phyloP scores from a whole-genome alignment of 2,113 vertebrate species.

The Phodopus roborovskii region DNA sequence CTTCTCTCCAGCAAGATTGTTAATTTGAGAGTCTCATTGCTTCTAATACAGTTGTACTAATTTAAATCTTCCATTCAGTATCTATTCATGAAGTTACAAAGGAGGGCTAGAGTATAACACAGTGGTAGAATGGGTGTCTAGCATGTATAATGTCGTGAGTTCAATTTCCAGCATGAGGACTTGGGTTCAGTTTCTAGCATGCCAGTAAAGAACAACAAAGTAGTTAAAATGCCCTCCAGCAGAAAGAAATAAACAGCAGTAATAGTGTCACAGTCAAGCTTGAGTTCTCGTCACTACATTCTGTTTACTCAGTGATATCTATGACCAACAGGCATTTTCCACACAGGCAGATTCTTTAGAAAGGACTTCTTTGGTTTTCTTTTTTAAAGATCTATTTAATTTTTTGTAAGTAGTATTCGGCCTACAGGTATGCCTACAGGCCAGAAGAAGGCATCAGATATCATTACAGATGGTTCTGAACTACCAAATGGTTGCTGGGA shows the following conservation, averaged over 20 bases:
- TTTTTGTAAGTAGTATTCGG: too few relatives aligned
- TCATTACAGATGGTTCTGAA: too few relatives aligned
- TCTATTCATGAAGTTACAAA: not conserved
- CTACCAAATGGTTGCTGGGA: too few relatives aligned
- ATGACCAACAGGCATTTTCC: not conserved
- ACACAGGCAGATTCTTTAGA: constrained; percentile 1
- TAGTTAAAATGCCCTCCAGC: not conserved
- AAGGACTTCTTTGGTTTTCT: not conserved
- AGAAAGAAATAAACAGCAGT: constrained; percentile 3
- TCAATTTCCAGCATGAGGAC: not conserved
- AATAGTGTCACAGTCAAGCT: constrained; percentile 11
- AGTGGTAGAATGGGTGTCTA: not conserved
- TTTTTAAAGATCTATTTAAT: too few relatives aligned
- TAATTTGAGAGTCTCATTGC: constrained; percentile 10
- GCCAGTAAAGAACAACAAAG: not conserved
- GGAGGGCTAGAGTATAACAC: not conserved
- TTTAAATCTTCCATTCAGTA: not conserved
- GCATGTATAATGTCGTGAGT: not conserved
- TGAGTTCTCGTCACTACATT: not conserved
- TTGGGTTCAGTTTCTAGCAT: not conserved
- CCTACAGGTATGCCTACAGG: too few relatives aligned
- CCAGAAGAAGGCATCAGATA: too few relatives aligned
- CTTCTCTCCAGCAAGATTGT: not conserved
- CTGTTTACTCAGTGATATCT: not conserved
- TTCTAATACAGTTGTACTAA: not conserved